Conservation (phyloP, 2,888 invertebrate genomes). For the Podotricha telesiphe region DNA sequence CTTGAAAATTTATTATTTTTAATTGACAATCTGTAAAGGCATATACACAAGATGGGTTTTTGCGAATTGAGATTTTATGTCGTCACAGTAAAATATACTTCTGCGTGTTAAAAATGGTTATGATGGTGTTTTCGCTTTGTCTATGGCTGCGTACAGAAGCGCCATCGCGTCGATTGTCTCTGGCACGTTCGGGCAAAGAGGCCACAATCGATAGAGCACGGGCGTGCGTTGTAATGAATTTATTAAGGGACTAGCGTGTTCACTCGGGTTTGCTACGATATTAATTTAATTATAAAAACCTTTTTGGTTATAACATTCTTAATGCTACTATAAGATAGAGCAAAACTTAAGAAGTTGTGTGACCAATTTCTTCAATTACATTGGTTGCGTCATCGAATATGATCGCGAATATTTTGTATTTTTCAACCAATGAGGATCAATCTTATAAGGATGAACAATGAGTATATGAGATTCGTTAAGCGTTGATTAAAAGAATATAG, state of each 20-base stretch:
- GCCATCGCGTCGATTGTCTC: constrained; percentile 81
- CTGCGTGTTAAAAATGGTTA: constrained; percentile 33
- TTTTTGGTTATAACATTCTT: background rate
- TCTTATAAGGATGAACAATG: too few relatives aligned
- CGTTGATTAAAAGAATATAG: too few relatives aligned
- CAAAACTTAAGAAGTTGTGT: too few relatives aligned
- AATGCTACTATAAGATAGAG: background rate
- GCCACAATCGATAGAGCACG: constrained; percentile 83
- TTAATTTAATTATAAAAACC: constrained; percentile 37
- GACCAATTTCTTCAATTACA: background rate
- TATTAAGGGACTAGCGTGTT: constrained; percentile 72
- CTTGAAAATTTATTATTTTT: constrained; percentile 67
- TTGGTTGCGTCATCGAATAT: too few relatives aligned
- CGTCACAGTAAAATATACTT: constrained; percentile 38
- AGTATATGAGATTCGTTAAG: too few relatives aligned
- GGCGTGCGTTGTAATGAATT: constrained; percentile 82
- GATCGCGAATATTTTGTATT: background rate
- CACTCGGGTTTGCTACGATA: constrained; percentile 48
- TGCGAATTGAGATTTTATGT: constrained; percentile 48
- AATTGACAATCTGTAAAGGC: constrained; percentile 53
- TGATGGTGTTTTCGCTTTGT: constrained; percentile 51
- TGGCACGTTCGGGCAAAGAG: constrained; percentile 80
- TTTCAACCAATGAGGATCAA: too few relatives aligned
- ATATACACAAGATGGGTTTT: constrained; percentile 41
- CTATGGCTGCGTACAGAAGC: constrained; percentile 76